A percentile compares a stretch with the other conserved stretches of the same genome.
Evolutionary conservation across 2,888 invertebrate species (phyloP).

Genomic region (Nysson spinosus): DNA sequence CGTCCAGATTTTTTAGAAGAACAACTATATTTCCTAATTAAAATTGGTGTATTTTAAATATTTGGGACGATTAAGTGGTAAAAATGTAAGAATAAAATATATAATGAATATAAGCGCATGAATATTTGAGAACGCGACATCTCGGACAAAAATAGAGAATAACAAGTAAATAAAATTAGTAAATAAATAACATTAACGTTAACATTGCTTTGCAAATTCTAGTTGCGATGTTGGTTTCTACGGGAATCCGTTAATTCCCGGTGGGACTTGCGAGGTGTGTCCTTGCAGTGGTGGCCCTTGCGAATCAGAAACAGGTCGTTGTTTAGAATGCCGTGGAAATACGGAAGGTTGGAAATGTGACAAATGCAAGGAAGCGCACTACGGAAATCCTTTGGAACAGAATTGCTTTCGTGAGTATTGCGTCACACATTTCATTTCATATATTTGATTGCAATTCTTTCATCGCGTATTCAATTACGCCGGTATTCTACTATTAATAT

Average conservation of each 20-base stretch:
- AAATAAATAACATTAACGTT: too few species aligned
- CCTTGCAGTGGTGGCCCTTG: constrained; percentile 93
- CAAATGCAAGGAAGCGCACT: constrained; percentile 82
- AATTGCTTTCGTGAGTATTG: constrained; percentile 81
- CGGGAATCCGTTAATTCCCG: constrained; percentile 87
- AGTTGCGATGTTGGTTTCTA: constrained; percentile 91
- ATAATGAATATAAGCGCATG: too few species aligned
- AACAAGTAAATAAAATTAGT: too few species aligned
- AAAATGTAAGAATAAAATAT: too few species aligned
- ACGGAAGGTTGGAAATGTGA: constrained; percentile 84
- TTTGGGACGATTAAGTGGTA: too few species aligned
- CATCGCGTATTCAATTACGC: background rate
- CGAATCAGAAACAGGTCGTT: constrained; percentile 89
- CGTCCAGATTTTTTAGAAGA: too few species aligned
- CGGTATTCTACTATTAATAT: too few species aligned
- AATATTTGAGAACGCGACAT: too few species aligned
- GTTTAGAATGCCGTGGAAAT: constrained; percentile 89
- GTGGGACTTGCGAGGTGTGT: constrained; percentile 88
- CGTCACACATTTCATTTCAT: constrained; percentile 1
- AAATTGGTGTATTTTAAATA: too few species aligned
- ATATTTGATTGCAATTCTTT: background rate
- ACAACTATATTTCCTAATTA: too few species aligned
- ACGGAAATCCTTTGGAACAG: constrained; percentile 82
- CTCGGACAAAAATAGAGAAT: too few species aligned
- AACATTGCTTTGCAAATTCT: too few species aligned